Conservation (phyloP, 1,140 invertebrate species). For the Anastrepha obliqua region DNA sequence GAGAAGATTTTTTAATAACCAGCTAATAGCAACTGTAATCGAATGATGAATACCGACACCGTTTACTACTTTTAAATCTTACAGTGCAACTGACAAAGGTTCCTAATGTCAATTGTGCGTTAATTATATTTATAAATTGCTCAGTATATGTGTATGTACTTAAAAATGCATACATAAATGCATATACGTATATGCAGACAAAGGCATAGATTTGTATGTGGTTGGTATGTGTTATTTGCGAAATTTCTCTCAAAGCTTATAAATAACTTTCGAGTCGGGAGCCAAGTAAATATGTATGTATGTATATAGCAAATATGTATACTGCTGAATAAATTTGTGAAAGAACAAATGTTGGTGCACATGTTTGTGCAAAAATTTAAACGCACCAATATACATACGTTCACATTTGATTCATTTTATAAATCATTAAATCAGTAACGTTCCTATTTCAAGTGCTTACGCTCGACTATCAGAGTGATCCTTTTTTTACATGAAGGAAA, state of each 20-base stretch:
- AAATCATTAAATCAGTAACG: too few relatives aligned
- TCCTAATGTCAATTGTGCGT: conserved; percentile 7
- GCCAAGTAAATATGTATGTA: not conserved
- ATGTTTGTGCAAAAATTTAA: too few relatives aligned
- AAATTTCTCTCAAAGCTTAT: too few relatives aligned
- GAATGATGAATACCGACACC: not conserved
- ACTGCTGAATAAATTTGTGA: not conserved
- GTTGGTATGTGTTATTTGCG: too few relatives aligned
- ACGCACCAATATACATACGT: too few relatives aligned
- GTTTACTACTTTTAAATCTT: not conserved
- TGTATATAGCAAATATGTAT: too few relatives aligned
- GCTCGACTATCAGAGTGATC: too few relatives aligned
- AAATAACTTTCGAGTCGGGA: not conserved
- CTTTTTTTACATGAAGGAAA: not conserved
- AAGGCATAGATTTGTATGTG: too few relatives aligned
- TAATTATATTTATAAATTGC: not conserved
- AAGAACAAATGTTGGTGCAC: too few relatives aligned
- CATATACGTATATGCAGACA: too few relatives aligned
- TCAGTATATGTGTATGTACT: not conserved
- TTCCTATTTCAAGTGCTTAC: too few relatives aligned
- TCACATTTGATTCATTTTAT: too few relatives aligned
- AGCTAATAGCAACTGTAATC: not conserved
- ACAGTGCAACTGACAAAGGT: not conserved
- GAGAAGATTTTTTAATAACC: not conserved
- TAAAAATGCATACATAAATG: not conserved